Evolutionary conservation across 2,888 invertebrate genomes (phyloP), one percentile per base, ranked within the genome.

Genomic region (Nebria brevicollis): DNA sequence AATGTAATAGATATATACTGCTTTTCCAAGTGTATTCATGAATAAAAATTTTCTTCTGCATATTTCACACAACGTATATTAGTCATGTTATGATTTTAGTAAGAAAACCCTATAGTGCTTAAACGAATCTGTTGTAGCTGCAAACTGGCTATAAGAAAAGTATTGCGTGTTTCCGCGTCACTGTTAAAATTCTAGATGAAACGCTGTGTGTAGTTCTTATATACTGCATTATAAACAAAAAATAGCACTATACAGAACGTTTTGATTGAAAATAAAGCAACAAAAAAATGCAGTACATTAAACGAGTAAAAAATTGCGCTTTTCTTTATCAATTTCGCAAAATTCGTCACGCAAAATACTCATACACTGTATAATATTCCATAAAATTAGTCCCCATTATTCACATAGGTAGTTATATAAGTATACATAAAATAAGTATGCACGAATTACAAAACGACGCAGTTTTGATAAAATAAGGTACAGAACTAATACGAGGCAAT

Each of bases 261-360:
- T 54, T 54, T 54, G 13, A 54, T 54, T 54, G 54, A 54, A 54
- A 54, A 54, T 54, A 54, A 54, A 11, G 4, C 8, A 3, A 54
- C 54, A 54, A 54, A 54, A 20, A 54, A 54, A 5, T 54, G 54
- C 54, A 6, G 54, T 13, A 54, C 54, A 11, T 54, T 54, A 54
- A 54, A 54, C 54, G 54, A 54, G 54, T 13, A 54, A 54, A 54
- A 54, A 54, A 54, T 54, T 54, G 54, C 54, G 8, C 54, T 11
- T 54, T 54, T 54, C 54, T 54, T 54, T 54, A 54, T 54, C 54
- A 54, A 54, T 54, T 54, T 54, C 13, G 54, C 54, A 54, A 54
- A 54, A 54, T 54, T 54, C 54, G 54, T 54, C 54, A 54, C 54
- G 54, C 54, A 54, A 54, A 54, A 54, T 54, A 54, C 54, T 54